Conservation (phyloP, 2,113 vertebrate genomes). For the Sterrhoptilus dennistouni region DNA sequence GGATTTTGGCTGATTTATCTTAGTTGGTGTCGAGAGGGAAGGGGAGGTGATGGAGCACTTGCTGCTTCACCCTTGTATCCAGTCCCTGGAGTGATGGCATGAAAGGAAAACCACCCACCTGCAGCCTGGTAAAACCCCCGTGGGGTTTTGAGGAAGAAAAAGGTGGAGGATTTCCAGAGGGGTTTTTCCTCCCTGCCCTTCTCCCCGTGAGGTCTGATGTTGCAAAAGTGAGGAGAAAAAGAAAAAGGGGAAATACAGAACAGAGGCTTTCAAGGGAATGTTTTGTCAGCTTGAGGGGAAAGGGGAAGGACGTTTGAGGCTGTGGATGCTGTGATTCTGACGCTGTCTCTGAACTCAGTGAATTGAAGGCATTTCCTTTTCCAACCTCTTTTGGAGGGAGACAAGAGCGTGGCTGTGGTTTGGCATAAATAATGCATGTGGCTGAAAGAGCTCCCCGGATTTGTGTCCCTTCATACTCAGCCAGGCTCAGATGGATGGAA, state of each 20-base stretch:
- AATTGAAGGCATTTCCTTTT: neutral
- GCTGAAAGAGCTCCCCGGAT: neutral
- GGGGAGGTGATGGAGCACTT: neutral
- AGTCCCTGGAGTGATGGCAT: neutral
- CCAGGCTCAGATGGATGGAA: neutral
- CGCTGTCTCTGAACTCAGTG: rapidly evolving
- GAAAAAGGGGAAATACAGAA: neutral
- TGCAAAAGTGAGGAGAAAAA: neutral
- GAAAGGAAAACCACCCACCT: neutral
- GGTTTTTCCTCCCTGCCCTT: neutral
- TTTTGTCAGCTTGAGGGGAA: neutral
- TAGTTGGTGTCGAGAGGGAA: neutral
- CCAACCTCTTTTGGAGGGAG: rapidly evolving
- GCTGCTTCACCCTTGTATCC: neutral
- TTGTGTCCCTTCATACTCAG: neutral
- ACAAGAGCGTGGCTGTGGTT: neutral
- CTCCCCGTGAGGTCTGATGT: neutral
- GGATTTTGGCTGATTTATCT: neutral
- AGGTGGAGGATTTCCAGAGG: neutral
- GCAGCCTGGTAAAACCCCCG: neutral
- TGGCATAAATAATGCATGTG: neutral
- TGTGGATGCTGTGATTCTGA: neutral
- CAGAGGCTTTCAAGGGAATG: neutral
- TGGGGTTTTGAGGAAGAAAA: neutral
- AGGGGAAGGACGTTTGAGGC: neutral